Evolutionary conservation across 1,140 invertebrate genomes (phyloP).

Genomic region (Brachionus paranguensis): DNA sequence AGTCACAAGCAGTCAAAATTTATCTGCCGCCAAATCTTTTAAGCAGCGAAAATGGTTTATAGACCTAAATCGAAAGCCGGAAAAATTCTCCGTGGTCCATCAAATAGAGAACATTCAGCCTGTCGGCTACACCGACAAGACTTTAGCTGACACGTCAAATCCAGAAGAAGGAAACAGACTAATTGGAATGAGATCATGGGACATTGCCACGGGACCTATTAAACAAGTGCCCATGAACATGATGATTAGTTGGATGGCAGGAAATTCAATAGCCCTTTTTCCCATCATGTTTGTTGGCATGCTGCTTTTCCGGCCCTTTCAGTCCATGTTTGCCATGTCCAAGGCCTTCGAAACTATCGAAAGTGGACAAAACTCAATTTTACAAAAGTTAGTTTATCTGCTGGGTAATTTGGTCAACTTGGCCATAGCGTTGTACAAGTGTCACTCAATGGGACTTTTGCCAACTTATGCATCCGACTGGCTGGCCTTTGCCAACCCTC

Average conservation of each 20-base stretch:
- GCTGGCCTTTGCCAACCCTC: constrained; percentile 58
- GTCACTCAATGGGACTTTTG: constrained; percentile 93
- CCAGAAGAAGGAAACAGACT: constrained; percentile 32
- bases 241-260: constrained; percentile 99
- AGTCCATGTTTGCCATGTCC: constrained; percentile 77
- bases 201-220: constrained; percentile 84
- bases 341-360: constrained; percentile 37
- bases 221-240: constrained; percentile 95
- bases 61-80: background rate
- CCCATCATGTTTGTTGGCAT: constrained; percentile 99
- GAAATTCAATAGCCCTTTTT: constrained; percentile 96
- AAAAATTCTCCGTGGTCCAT: background rate
- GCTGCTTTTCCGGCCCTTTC: constrained; percentile 88
- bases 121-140: background rate
- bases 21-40: background rate
- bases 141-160: background rate
- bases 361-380: constrained; percentile 68
- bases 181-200: constrained; percentile 67
- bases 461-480: constrained; percentile 97
- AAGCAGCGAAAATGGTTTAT: constrained; percentile 38
- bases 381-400: constrained; percentile 88
- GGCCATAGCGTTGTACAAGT: constrained; percentile 89
- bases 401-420: constrained; percentile 90
- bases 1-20: background rate
- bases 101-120: background rate